These are phyloP conservation scores for Oxyura jamaicensis DNA, from an alignment of 2,113 vertebrate species.

Conservation along the genomic window DNA sequence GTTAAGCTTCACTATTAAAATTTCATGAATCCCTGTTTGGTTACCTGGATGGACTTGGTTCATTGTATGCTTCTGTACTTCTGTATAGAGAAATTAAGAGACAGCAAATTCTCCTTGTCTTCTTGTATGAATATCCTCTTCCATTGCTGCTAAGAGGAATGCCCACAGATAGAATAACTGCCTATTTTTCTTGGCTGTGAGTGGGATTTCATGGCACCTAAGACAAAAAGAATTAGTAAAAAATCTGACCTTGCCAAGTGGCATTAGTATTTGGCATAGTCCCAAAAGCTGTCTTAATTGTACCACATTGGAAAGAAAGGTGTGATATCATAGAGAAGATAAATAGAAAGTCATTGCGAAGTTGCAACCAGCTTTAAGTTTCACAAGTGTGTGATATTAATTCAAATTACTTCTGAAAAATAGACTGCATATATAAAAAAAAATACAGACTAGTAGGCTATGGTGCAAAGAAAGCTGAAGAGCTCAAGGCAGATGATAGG, in stretches of 20 bases:
- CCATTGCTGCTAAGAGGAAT: neutral
- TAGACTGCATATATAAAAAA: neutral
- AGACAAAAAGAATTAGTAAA: neutral
- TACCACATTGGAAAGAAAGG: neutral
- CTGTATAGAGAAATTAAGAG: neutral
- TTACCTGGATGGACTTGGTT: neutral
- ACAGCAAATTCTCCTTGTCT: neutral
- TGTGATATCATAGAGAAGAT: neutral
- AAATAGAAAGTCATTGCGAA: neutral
- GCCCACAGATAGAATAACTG: neutral
- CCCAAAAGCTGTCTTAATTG: neutral
- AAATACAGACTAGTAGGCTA: neutral
- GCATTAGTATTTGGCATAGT: too few species aligned
- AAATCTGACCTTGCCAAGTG: neutral
- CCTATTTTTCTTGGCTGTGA: neutral
- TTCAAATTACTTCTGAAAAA: neutral
- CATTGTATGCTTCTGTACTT: neutral
- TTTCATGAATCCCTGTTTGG: neutral
- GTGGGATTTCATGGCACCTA: neutral
- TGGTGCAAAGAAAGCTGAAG: neutral
- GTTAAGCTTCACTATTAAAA: neutral
- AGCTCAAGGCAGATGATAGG: neutral
- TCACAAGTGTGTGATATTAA: neutral
- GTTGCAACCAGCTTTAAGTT: neutral
- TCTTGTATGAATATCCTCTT: neutral